Evolutionary conservation across 2,888 invertebrate species (phyloP), one percentile per base, ranked within the genome.

Genomic region (Balanococcus diminutus): DNA sequence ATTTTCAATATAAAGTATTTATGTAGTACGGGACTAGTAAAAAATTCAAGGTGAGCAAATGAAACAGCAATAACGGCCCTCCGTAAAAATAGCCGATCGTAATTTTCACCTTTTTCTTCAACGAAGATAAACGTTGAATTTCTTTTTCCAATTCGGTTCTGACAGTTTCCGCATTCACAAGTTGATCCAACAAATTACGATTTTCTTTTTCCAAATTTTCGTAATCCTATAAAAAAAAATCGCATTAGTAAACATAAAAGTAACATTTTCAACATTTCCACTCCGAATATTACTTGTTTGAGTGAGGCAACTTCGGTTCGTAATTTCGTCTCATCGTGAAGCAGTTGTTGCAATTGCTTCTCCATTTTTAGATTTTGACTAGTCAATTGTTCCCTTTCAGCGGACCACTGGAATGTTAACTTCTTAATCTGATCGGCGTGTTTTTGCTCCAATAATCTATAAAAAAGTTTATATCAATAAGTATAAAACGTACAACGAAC

Each of bases 351-450:
- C 8, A 95, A 90, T 88, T 94, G 93, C 9, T 91, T 90, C 88
- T 95, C 94, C 2, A 96, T 91, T 0, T 91, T 88, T 9, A 88
- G 88, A 90, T 88, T 91, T 89, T 89, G 91, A 36, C 91, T 90
- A 1, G 92, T 91, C 88, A 93, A 91, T 75, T 94, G 93, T 88
- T 97, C 97, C 42, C 95, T 93, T 89, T 97, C 97, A 22, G 91
- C 91, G 1, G 92, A 92, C 88, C 93, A 91, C 87, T 95, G 95
- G 75, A 92, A 91, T 6, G 94, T 93, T 14, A 96, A 90, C 72
- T 93, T 93, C 87, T 94, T 93, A 9, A 95, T 90, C 87, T 94
- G 93, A 87, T 96, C 96, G 0, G 94, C 91, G 89, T 96, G 96
- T 87, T 94, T 93, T 87, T 93, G 92, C 89, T 96, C 96, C 25